A percentile compares a stretch with the other conserved stretches of the same genome.
Evolutionary conservation across 64 coral and sea anemone genomes (phyloP).

Genomic region (Montipora efflorescens): DNA sequence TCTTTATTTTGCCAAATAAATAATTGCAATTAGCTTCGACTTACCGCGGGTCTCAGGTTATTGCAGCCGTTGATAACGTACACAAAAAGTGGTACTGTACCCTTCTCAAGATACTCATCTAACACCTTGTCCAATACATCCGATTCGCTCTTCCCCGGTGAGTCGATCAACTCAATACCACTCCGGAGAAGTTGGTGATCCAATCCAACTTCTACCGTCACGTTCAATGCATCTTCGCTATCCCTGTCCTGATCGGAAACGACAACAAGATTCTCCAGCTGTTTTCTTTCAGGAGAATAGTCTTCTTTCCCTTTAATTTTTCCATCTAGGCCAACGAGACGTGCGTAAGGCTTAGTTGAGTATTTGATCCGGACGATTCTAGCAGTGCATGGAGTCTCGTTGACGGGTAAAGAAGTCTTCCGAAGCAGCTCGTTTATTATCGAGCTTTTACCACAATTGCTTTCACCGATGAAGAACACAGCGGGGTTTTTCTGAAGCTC

Average conservation of each 20-base stretch:
- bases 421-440: constrained; percentile 45
- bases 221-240: neutral
- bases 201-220: constrained; percentile 48
- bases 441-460: constrained; percentile 39
- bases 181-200: constrained; percentile 31
- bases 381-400: constrained; percentile 62
- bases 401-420: constrained; percentile 3
- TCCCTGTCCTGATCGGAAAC: constrained; percentile 1
- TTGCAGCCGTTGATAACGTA: constrained; percentile 58
- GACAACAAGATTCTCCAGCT: neutral
- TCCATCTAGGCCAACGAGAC: constrained; percentile 8
- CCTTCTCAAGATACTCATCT: constrained; percentile 51
- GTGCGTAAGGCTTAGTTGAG: neutral
- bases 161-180: constrained; percentile 71
- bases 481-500: constrained; percentile 19
- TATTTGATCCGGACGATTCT: constrained; percentile 62
- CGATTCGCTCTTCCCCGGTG: constrained; percentile 50
- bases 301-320: neutral
- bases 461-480: constrained; percentile 41
- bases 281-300: neutral
- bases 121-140: constrained; percentile 40
- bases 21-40: neutral
- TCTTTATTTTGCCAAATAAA: too few relatives aligned
- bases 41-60: constrained; percentile 30
- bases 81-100: constrained; percentile 58